Conservation (phyloP, 2,888 invertebrate species). For the Melikaiella ostensackeni region DNA sequence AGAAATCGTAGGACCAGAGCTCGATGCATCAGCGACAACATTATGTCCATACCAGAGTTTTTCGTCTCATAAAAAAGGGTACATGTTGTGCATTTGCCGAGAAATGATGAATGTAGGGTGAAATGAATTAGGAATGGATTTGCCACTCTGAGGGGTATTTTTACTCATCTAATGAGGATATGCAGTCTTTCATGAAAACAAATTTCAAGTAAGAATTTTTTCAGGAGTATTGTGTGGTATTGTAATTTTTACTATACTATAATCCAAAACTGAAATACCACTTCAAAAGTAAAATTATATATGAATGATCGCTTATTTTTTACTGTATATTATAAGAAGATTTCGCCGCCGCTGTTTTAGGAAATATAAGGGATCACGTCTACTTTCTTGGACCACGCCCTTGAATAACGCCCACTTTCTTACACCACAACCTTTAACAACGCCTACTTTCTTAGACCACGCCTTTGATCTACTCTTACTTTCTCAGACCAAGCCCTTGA, state of each 20-base stretch:
- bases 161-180: not conserved
- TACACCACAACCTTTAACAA: too few relatives aligned
- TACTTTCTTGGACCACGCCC: too few relatives aligned
- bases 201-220: not conserved
- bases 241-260: not conserved
- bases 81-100: not conserved
- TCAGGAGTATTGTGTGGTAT: too few relatives aligned
- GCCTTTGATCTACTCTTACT: too few relatives aligned
- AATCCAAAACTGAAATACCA: not conserved
- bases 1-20: conserved; percentile 66
- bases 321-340: too few relatives aligned
- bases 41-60: conserved; percentile 9
- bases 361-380: too few relatives aligned
- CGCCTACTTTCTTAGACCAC: too few relatives aligned
- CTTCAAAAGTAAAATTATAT: too few relatives aligned
- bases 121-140: not conserved
- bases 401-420: too few relatives aligned
- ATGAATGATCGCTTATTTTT: too few relatives aligned
- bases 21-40: conserved; percentile 55
- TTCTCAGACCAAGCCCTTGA: too few relatives aligned
- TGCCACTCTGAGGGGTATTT: not conserved
- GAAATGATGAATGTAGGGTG: not conserved
- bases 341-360: too few relatives aligned
- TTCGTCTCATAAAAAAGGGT: not conserved
- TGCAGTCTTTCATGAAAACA: not conserved